Conservation (phyloP, 1,140 invertebrate species). For the Himalopsyche phryganea region DNA sequence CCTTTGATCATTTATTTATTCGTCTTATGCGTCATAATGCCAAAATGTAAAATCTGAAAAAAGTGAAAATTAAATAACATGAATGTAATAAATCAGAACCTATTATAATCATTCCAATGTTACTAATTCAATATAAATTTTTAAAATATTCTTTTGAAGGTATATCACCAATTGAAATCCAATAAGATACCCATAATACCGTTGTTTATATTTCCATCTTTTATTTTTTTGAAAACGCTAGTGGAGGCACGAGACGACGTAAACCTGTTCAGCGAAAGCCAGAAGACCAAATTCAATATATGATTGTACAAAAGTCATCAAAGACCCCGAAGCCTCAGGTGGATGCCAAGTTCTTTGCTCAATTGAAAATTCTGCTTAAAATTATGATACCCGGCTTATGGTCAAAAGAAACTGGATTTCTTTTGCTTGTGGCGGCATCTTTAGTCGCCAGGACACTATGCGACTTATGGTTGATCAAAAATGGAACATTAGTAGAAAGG, state of each 20-base stretch:
- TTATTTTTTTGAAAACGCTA: neutral
- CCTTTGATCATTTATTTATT: too few relatives aligned
- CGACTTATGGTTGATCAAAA: conserved; percentile 96
- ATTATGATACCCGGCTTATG: conserved; percentile 81
- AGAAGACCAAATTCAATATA: conserved; percentile 71
- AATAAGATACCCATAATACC: too few relatives aligned
- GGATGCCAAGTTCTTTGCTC: conserved; percentile 76
- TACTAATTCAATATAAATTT: neutral
- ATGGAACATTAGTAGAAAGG: conserved; percentile 90
- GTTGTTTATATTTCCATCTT: too few relatives aligned
- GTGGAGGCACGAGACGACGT: conserved; percentile 6
- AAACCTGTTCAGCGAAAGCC: conserved; percentile 37
- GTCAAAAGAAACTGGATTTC: conserved; percentile 72
- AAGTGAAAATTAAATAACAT: too few relatives aligned
- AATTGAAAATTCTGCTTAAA: conserved; percentile 71
- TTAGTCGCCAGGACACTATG: conserved; percentile 86
- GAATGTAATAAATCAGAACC: neutral
- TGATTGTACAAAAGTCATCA: conserved; percentile 67
- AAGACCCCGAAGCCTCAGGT: conserved; percentile 78
- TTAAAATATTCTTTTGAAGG: neutral
- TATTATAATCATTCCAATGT: neutral
- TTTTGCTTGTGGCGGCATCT: conserved; percentile 76
- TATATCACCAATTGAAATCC: neutral
- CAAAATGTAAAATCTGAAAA: too few relatives aligned
- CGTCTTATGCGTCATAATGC: too few relatives aligned